Percentiles rank a stretch among this genome's conserved stretches.
Conservation (phyloP, 2,888 invertebrate genomes). For the Nipponacmea schrenckii region DNA sequence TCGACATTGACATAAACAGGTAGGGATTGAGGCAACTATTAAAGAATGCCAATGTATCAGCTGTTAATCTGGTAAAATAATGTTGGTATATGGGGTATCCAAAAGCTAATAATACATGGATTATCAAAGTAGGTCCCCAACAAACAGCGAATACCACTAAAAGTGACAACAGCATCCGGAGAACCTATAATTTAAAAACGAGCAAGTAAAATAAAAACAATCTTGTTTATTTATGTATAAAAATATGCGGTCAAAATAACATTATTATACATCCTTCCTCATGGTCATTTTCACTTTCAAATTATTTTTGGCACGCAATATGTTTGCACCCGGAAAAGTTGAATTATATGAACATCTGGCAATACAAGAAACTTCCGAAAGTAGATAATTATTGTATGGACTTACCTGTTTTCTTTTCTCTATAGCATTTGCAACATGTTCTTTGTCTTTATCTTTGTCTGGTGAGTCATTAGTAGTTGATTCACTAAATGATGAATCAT, state of each 20-base stretch:
- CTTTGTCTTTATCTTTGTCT: neutral
- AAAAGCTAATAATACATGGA: constrained; percentile 27
- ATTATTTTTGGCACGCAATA: too few species aligned
- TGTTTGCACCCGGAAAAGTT: too few species aligned
- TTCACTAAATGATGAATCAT: too few species aligned
- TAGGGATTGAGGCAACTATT: constrained; percentile 39
- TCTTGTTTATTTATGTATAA: too few species aligned
- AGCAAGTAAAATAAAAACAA: neutral
- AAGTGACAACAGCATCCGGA: constrained; percentile 31
- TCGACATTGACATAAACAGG: constrained; percentile 40
- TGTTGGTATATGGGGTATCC: constrained; percentile 10
- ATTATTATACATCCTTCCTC: too few species aligned
- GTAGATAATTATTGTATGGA: too few species aligned
- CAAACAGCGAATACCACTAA: constrained; percentile 33
- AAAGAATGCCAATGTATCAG: constrained; percentile 30
- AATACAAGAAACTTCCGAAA: too few species aligned
- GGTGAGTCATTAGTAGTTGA: too few species aligned
- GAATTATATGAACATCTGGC: too few species aligned
- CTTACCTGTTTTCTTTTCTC: neutral
- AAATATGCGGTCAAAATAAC: too few species aligned
- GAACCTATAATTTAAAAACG: constrained; percentile 27
- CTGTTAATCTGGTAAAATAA: constrained; percentile 21
- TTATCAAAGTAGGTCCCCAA: constrained; percentile 35
- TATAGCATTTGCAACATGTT: neutral
- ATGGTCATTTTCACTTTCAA: too few species aligned